Evolutionary conservation across 2,888 invertebrate genomes (phyloP), one percentile per base, ranked within the genome.

Genomic region (Acrobasis repandana): DNA sequence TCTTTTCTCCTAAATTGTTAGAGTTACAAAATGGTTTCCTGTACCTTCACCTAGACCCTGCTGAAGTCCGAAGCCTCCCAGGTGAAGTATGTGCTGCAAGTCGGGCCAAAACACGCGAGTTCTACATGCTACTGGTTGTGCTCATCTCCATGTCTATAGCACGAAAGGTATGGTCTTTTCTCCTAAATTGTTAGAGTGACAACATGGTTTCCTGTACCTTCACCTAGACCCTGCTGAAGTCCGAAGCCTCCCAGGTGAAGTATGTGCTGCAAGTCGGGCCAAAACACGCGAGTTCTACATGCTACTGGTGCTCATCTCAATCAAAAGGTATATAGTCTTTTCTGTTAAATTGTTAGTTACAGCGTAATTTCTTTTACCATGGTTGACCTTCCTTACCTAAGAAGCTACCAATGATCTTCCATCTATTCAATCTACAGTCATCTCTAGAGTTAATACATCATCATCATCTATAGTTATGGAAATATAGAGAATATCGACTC

Each of bases 111-210:
- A 28, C 4, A 28, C 8, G 8, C 28, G 28, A 28, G 6, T 28
- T 2, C 28, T 28, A 6, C 28, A 28, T 28, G 28, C 4, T 28
- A 6, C 95, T 97, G 93, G 88, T 98, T 14, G 94, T 94, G 15
- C 93, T 97, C 60, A 97, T 98, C 66, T 95, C 95, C 57, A 93
- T 96, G 38, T 97, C 97, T 9, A 97, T 98, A 65, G 94, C 96
- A 28, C 88, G 98, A 65, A 97, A 98, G 96, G 97, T 97, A 87
- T 28, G 28, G n/a, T n/a, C n/a, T n/a, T n/a, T n/a, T 38, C 10
- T 38, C 14, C 14, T 38, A 11, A 38, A 38, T 2, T 11, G 11
- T 38, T 6, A 34, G 2, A 11, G 11, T 38, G 0, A 10, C 0
- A 38, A 11, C 14, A 4, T 38, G 38, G 10, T 3, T 11, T 38